phyloP scores from a whole-genome alignment of 2,888 invertebrate genomes.

The Drosophila greeni region DNA sequence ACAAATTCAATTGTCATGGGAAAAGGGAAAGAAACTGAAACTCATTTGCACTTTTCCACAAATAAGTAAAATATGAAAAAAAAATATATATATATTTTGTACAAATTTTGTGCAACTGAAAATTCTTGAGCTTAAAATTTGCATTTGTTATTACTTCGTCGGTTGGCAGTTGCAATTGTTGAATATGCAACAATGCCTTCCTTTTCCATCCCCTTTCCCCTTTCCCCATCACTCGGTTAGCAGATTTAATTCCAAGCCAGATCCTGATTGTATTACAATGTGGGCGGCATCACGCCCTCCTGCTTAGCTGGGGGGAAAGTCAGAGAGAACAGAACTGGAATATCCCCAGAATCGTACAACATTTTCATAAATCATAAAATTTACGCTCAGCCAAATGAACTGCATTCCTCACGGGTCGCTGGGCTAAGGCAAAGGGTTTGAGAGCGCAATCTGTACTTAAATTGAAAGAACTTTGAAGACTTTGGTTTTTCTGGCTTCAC shows the following conservation, averaged over 20 bases:
- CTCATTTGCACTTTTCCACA: constrained; percentile 56
- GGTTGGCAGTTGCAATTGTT: constrained; percentile 68
- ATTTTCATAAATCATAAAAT: constrained; percentile 61
- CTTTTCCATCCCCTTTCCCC: too few species aligned
- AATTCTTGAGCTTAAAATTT: constrained; percentile 69
- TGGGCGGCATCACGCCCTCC: constrained; percentile 45
- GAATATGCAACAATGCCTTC: constrained; percentile 69
- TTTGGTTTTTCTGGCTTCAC: background rate
- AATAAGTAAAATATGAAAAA: constrained; percentile 30
- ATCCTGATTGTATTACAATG: constrained; percentile 64
- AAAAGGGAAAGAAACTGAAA: constrained; percentile 32
- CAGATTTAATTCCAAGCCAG: constrained; percentile 64
- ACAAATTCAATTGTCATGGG: constrained; percentile 59
- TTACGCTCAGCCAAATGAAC: constrained; percentile 39
- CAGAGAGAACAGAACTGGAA: constrained; percentile 9
- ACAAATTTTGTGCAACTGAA: constrained; percentile 59
- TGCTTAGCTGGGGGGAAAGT: constrained; percentile 28
- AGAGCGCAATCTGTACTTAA: background rate
- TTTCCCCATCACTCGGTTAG: too few species aligned
- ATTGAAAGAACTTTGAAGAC: constrained; percentile 5
- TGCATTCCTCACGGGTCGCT: constrained; percentile 13
- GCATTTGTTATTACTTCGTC: constrained; percentile 72
- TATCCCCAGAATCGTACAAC: constrained; percentile 25
- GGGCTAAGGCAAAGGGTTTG: constrained; percentile 12
- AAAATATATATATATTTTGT: constrained; percentile 39